A percentile compares a stretch with the other conserved stretches of the same genome.
phyloP scores from a whole-genome alignment of 2,113 vertebrate species.

The Camelus dromedarius region DNA sequence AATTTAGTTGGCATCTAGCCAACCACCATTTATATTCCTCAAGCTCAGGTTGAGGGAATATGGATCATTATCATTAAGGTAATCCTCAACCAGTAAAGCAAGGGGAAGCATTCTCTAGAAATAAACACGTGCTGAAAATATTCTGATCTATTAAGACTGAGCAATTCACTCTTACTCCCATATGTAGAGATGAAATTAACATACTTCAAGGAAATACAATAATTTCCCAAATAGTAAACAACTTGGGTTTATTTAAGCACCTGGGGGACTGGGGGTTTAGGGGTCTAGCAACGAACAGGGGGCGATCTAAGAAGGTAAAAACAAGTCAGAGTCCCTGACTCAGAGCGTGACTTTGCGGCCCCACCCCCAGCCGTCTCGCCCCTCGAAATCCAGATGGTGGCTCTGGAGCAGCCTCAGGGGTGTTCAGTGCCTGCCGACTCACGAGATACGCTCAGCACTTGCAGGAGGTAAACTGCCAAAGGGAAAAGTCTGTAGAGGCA shows the following conservation, averaged over 20 bases:
- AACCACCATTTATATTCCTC: not conserved
- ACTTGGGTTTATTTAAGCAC: no score
- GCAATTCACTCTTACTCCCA: no score
- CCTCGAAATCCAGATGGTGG: fast-evolving
- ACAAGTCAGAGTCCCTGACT: no score
- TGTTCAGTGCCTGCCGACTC: not conserved
- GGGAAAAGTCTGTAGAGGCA: no score
- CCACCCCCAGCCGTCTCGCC: not conserved
- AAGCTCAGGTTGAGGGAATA: not conserved
- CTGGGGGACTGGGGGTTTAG: no score
- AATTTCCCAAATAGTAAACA: no score
- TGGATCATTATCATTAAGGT: not conserved
- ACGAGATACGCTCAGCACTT: fast-evolving
- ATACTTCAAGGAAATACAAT: no score
- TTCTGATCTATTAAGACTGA: no score
- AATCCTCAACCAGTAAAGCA: not conserved
- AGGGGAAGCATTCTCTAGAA: not conserved
- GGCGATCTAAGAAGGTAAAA: not conserved
- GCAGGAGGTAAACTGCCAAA: not conserved
- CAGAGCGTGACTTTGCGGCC: no score
- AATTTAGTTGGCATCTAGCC: conserved; percentile 35
- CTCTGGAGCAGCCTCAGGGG: fast-evolving
- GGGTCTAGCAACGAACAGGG: fast-evolving
- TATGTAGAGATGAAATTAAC: no score
- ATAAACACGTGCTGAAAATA: no score